These are phyloP conservation scores for Pterostichus madidus DNA, from an alignment of 2,888 invertebrate species.

Conservation along the genomic window DNA sequence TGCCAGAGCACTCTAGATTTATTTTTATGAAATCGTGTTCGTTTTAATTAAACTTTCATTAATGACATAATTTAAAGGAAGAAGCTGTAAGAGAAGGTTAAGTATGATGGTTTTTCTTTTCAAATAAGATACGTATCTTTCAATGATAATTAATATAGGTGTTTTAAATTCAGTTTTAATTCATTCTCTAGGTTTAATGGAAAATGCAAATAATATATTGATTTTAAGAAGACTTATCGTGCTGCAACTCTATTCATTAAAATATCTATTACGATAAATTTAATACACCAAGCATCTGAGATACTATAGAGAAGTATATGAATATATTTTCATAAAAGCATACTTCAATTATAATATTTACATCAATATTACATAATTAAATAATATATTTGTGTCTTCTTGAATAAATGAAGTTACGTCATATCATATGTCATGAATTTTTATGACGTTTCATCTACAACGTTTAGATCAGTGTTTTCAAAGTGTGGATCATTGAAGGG, in stretches of 20 bases:
- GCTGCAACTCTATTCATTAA: background rate
- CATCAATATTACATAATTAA: no score
- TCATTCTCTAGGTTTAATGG: background rate
- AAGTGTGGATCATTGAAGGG: no score
- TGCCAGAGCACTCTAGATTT: background rate
- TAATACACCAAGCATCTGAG: background rate
- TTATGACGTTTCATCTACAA: no score
- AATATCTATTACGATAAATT: background rate
- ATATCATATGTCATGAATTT: no score
- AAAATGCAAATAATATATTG: conserved; percentile 35
- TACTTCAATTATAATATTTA: background rate
- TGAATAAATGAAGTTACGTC: no score
- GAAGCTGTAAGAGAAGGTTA: no score
- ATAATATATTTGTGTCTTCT: no score
- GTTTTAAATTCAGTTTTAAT: conserved; percentile 12
- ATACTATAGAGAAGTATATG: background rate
- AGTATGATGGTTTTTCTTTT: no score
- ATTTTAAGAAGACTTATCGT: conserved; percentile 15
- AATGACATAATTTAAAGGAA: no score
- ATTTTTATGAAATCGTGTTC: background rate
- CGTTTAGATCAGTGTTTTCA: no score
- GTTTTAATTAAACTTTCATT: no score
- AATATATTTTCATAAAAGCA: background rate
- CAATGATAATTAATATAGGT: background rate
- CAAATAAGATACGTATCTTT: background rate